phyloP scores from a whole-genome alignment of 2,797 vertebrate species.

The Podarcis siculus region DNA sequence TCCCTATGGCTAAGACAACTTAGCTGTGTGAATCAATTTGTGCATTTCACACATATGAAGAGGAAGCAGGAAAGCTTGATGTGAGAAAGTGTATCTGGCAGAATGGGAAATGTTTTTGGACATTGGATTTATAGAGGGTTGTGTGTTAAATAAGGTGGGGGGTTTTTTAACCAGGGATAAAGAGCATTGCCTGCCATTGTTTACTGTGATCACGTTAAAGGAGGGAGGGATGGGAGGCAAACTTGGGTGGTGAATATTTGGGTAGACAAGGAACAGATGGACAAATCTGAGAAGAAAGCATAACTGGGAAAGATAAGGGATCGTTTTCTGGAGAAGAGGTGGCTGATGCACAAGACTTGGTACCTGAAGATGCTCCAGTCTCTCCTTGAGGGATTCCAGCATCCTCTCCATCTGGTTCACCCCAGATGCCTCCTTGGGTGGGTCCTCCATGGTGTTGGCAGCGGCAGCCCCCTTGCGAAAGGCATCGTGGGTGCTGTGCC shows the following conservation, averaged over 20 bases:
- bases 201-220: not conserved
- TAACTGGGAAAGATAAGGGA: not conserved
- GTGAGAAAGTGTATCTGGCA: not conserved
- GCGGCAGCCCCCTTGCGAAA: conserved; percentile 42
- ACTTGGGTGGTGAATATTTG: not conserved
- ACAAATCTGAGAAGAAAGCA: not conserved
- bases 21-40: not conserved
- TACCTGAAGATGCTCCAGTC: conserved; percentile 86
- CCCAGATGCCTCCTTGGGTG: conserved; percentile 61
- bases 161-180: not conserved
- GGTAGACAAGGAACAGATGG: not conserved
- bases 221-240: too few relatives aligned
- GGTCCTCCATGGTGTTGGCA: conserved; percentile 63
- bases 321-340: not conserved
- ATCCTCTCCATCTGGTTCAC: conserved; percentile 83
- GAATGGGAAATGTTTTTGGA: not conserved
- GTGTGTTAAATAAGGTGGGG: not conserved
- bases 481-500: conserved; percentile 27
- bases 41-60: not conserved
- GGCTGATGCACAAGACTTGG: not conserved
- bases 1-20: not conserved
- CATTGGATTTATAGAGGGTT: not conserved
- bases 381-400: conserved; percentile 83
- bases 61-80: not conserved
- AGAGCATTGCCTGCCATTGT: not conserved